Evolutionary conservation across 2,888 invertebrate genomes (phyloP).

Genomic region (Agrilus cyanescens): DNA sequence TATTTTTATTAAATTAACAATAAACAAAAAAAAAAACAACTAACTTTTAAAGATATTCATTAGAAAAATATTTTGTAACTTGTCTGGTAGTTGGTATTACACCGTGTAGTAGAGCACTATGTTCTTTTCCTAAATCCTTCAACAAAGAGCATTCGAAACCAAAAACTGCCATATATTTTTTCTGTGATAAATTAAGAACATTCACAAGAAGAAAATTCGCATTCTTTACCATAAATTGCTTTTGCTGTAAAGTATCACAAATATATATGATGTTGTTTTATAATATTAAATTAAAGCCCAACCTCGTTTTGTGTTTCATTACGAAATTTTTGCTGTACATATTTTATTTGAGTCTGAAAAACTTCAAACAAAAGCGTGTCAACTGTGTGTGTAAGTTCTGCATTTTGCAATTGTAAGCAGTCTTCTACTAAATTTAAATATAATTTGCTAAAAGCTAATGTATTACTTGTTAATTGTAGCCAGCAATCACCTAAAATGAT

Average conservation of each 20-base stretch:
- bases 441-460: conserved; percentile 66
- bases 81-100: conserved; percentile 45
- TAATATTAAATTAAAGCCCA: conserved; percentile 14
- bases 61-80: conserved; percentile 57
- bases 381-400: conserved; percentile 60
- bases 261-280: conserved; percentile 16
- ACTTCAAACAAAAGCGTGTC: conserved; percentile 62
- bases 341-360: conserved; percentile 60
- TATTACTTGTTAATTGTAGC: conserved; percentile 68
- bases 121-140: conserved; percentile 41
- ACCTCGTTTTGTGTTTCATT: conserved; percentile 45
- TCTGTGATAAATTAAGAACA: conserved; percentile 50
- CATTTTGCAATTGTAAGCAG: conserved; percentile 61
- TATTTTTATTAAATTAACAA: no score
- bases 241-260: conserved; percentile 24
- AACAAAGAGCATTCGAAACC: conserved; percentile 47
- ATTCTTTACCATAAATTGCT: conserved; percentile 50
- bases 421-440: conserved; percentile 64
- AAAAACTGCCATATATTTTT: conserved; percentile 47
- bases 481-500: conserved; percentile 45
- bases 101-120: conserved; percentile 40
- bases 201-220: conserved; percentile 57
- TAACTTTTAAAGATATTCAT: conserved; percentile 45
- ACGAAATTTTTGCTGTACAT: conserved; percentile 44
- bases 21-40: background rate